phyloP scores from a whole-genome alignment of 2,888 invertebrate genomes.

The Spatulosminthurus flaviceps region DNA sequence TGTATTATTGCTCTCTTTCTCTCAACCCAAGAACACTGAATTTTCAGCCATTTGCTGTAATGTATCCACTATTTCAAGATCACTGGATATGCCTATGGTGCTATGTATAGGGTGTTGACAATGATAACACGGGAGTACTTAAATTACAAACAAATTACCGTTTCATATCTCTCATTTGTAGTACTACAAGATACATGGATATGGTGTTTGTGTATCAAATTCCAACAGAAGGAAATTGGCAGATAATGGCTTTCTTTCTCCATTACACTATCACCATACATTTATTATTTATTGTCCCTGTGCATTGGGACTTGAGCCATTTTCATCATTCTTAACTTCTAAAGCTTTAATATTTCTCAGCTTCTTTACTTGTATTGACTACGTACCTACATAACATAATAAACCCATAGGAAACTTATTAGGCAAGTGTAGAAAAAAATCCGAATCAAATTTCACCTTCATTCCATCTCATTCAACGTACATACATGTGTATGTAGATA shows the following conservation, averaged over 20 bases:
- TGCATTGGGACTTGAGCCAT: background rate
- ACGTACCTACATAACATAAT: background rate
- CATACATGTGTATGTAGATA: too few relatives aligned
- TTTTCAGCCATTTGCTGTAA: too few relatives aligned
- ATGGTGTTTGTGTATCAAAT: background rate
- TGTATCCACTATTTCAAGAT: too few relatives aligned
- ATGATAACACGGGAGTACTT: background rate
- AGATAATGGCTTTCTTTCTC: slow-evolving; percentile 33
- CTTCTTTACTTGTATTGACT: too few relatives aligned
- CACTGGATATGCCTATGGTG: too few relatives aligned
- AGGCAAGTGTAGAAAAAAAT: too few relatives aligned
- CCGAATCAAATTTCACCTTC: too few relatives aligned
- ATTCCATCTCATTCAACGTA: too few relatives aligned
- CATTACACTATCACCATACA: slow-evolving; percentile 33
- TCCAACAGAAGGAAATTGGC: slow-evolving; percentile 13
- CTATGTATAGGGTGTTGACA: background rate
- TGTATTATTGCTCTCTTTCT: too few relatives aligned
- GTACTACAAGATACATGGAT: too few relatives aligned
- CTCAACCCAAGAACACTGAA: too few relatives aligned
- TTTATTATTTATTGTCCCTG: slow-evolving; percentile 11
- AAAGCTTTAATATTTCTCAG: slow-evolving; percentile 1
- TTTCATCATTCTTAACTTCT: background rate
- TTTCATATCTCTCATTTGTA: background rate
- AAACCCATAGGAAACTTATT: too few relatives aligned
- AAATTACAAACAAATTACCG: background rate